These are phyloP conservation scores for Cacoxenus indagator DNA, from an alignment of 2,888 invertebrate species.

Conservation along the genomic window DNA sequence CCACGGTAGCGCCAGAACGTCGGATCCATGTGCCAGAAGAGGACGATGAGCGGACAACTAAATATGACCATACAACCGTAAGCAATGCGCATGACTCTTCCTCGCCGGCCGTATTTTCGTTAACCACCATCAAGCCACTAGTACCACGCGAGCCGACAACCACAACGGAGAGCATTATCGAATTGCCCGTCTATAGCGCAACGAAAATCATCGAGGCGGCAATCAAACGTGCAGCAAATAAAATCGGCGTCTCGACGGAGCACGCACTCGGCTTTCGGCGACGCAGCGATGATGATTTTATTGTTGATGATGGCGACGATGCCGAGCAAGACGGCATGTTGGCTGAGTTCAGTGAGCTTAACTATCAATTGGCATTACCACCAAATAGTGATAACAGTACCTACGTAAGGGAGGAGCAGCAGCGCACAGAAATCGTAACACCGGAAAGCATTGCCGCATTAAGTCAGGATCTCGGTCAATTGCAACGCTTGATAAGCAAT, in stretches of 20 bases:
- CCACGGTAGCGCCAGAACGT: background rate
- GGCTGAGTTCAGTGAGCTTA: constrained; percentile 63
- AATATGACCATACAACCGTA: constrained; percentile 33
- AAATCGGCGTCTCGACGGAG: constrained; percentile 63
- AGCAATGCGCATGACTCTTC: constrained; percentile 42
- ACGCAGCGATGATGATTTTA: constrained; percentile 47
- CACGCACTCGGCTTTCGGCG: constrained; percentile 52
- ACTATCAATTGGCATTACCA: constrained; percentile 62
- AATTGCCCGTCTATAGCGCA: constrained; percentile 64
- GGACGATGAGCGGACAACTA: background rate
- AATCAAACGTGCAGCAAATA: constrained; percentile 62
- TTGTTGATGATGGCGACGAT: constrained; percentile 20
- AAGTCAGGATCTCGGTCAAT: constrained; percentile 72
- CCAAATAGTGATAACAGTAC: background rate
- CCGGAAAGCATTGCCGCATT: constrained; percentile 41
- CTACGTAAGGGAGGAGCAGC: constrained; percentile 5
- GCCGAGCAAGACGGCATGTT: constrained; percentile 50
- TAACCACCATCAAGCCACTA: constrained; percentile 59
- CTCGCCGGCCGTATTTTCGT: constrained; percentile 61
- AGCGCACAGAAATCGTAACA: constrained; percentile 11
- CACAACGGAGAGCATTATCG: constrained; percentile 57
- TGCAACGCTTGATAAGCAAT: constrained; percentile 72
- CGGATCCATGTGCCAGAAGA: background rate
- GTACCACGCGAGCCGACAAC: constrained; percentile 48
- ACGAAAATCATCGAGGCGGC: constrained; percentile 67